Evolutionary conservation across 2,888 invertebrate genomes (phyloP).

Genomic region (Myopa tessellatipennis): DNA sequence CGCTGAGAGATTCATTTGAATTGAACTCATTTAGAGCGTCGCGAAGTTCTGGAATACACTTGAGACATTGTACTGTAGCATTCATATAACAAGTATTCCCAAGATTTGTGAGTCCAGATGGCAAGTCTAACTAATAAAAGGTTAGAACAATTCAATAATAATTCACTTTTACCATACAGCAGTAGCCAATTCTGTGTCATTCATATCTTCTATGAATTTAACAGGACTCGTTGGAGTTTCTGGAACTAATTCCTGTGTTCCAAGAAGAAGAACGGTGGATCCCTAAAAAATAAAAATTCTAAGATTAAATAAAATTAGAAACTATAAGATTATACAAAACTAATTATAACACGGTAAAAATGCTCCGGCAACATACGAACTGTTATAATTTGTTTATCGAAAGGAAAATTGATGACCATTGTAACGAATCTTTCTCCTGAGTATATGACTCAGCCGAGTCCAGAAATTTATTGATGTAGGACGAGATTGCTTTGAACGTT

Average conservation of each 20-base stretch:
- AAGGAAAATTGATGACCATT: too few relatives aligned
- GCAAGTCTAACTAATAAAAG: constrained; percentile 72
- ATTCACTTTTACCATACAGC: constrained; percentile 65
- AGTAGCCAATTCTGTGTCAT: constrained; percentile 87
- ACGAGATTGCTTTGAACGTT: too few relatives aligned
- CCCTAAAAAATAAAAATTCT: constrained; percentile 69
- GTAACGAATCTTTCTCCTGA: too few relatives aligned
- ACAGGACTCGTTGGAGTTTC: constrained; percentile 83
- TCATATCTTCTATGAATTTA: constrained; percentile 95
- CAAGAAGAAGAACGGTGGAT: constrained; percentile 90
- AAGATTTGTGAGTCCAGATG: constrained; percentile 92
- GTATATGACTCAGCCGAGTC: too few relatives aligned
- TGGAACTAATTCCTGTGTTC: constrained; percentile 93
- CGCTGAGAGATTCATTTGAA: constrained; percentile 69
- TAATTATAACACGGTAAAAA: too few relatives aligned
- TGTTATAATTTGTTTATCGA: too few relatives aligned
- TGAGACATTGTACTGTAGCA: constrained; percentile 95
- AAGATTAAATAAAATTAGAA: too few relatives aligned
- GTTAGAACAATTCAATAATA: too few relatives aligned
- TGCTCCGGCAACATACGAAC: too few relatives aligned
- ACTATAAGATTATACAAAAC: too few relatives aligned
- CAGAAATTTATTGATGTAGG: too few relatives aligned
- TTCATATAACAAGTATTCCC: constrained; percentile 99
- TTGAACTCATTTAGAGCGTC: constrained; percentile 77
- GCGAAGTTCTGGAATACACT: constrained; percentile 92